These are phyloP conservation scores for Patella depressa DNA, from an alignment of 2,888 invertebrate species.

Conservation along the genomic window DNA sequence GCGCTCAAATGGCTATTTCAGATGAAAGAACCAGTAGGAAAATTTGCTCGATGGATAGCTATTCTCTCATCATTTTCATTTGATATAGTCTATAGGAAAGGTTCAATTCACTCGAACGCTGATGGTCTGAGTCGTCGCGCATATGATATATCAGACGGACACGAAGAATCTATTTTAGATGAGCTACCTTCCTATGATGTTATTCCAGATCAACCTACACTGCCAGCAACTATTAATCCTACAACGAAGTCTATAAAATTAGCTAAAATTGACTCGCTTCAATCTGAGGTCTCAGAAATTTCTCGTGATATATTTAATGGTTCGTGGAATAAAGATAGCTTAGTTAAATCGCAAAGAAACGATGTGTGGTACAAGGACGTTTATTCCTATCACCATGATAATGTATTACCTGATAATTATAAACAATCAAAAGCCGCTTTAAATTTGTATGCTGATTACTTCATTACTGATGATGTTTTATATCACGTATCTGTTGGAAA, in stretches of 20 bases:
- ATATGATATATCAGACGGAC: neutral
- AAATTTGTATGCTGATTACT: neutral
- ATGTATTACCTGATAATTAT: neutral
- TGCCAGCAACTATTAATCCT: neutral
- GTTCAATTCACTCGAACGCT: neutral
- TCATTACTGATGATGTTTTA: neutral
- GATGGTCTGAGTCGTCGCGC: neutral
- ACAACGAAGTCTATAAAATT: neutral
- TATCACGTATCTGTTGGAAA: neutral
- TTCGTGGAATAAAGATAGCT: neutral
- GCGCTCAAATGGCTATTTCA: slow-evolving; percentile 21
- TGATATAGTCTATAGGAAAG: neutral
- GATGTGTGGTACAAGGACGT: neutral
- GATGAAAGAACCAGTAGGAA: slow-evolving; percentile 5
- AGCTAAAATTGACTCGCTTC: neutral
- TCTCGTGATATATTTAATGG: neutral
- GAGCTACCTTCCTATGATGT: neutral
- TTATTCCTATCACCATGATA: neutral
- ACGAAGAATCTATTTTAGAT: neutral
- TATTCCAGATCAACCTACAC: neutral
- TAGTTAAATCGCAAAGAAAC: neutral
- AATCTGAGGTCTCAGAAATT: neutral
- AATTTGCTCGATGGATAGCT: slow-evolving; percentile 2
- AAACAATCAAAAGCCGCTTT: neutral
- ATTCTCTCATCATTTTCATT: neutral